phyloP scores from a whole-genome alignment of 2,113 vertebrate species.

The Chaetodon trifascialis region DNA sequence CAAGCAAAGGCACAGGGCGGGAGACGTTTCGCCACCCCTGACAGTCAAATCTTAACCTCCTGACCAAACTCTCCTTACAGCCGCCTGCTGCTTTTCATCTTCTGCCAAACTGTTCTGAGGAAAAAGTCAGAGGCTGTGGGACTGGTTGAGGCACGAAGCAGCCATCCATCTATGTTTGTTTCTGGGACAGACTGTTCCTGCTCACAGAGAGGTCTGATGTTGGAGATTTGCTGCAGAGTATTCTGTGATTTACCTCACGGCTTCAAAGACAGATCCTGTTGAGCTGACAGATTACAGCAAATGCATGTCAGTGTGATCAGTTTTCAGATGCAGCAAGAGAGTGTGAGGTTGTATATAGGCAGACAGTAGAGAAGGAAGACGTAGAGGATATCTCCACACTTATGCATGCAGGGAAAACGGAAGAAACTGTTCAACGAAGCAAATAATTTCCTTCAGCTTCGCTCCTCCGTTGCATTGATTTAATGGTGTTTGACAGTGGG shows the following conservation, averaged over 20 bases:
- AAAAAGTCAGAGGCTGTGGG: not conserved
- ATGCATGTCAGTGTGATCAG: not conserved
- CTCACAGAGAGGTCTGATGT: not conserved
- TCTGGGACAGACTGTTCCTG: not conserved
- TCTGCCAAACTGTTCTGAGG: not conserved
- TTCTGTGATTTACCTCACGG: not conserved
- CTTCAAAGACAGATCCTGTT: not conserved
- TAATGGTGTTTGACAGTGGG: not conserved
- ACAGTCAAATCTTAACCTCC: not conserved
- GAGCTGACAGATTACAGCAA: not conserved
- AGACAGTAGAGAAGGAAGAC: not conserved
- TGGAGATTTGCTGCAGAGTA: not conserved
- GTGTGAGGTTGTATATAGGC: not conserved
- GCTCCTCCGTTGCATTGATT: not conserved
- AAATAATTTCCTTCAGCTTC: not conserved
- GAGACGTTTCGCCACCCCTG: not conserved
- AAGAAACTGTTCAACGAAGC: not conserved
- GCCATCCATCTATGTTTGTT: not conserved
- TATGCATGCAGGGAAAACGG: too few relatives aligned
- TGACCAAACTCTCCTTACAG: not conserved
- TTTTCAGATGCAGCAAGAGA: not conserved
- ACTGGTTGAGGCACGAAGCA: conserved; percentile 18
- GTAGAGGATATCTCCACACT: not conserved
- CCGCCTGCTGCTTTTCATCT: not conserved
- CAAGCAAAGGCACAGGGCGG: not conserved